Percentiles rank a stretch among this genome's conserved stretches.
phyloP scores from a whole-genome alignment of 2,797 vertebrate genomes.

The Fringilla coelebs region DNA sequence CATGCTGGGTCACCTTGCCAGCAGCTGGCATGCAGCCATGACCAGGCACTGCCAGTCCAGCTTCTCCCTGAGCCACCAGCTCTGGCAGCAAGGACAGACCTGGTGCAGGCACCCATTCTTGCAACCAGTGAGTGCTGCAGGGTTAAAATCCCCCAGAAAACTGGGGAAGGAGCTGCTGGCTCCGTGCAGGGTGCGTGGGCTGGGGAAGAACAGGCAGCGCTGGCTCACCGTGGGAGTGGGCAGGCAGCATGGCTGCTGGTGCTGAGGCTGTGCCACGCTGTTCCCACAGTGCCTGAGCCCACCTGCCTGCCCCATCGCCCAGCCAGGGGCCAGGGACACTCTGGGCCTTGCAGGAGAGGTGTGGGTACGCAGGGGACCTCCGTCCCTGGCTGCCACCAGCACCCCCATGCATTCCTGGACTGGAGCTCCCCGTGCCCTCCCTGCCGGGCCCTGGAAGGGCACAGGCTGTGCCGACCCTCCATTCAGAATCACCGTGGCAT shows the following conservation, averaged over 20 bases:
- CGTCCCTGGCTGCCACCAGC: fast-evolving
- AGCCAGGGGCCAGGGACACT: fast-evolving
- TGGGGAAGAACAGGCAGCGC: neutral
- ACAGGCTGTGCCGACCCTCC: fast-evolving
- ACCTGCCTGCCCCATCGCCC: fast-evolving
- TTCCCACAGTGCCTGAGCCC: neutral
- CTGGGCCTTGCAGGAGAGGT: neutral
- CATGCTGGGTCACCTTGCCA: neutral
- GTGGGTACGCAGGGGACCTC: fast-evolving
- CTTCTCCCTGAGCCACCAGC: neutral
- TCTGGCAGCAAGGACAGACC: neutral
- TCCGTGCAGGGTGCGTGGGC: neutral
- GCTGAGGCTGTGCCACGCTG: neutral
- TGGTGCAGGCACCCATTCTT: neutral
- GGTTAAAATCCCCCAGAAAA: conserved; percentile 1
- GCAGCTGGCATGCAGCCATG: neutral
- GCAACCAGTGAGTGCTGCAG: neutral
- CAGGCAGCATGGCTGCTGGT: fast-evolving
- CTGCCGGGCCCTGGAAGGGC: neutral
- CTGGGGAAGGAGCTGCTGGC: neutral
- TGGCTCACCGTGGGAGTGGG: conserved; percentile 27
- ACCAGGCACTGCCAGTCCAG: neutral
- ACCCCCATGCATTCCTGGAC: neutral
- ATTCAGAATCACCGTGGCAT: neutral
- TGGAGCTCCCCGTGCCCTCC: fast-evolving